phyloP scores from a whole-genome alignment of 2,797 vertebrate genomes.

The Chromis chromis region DNA sequence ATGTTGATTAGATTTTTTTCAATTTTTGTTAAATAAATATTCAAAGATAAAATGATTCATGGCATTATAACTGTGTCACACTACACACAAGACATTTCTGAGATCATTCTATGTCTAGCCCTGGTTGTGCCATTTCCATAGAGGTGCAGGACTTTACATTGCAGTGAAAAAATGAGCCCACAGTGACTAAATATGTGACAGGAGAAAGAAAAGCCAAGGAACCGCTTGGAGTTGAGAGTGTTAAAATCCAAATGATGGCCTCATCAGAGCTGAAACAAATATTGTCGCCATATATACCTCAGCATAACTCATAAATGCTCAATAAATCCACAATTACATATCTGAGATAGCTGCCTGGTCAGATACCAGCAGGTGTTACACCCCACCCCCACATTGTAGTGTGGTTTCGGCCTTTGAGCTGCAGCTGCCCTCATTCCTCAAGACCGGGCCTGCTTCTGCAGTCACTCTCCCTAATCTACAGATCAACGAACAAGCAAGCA shows the following conservation, averaged over 20 bases:
- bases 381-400: constrained; percentile 20
- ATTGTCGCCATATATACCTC: background rate
- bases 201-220: too few relatives aligned
- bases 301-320: background rate
- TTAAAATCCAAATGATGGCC: background rate
- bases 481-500: constrained; percentile 31
- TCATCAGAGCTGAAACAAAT: background rate
- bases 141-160: too few relatives aligned
- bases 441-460: constrained; percentile 22
- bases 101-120: too few relatives aligned
- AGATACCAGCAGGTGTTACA: constrained; percentile 40
- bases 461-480: constrained; percentile 35
- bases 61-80: too few relatives aligned
- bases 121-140: too few relatives aligned
- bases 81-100: too few relatives aligned
- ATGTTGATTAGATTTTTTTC: too few relatives aligned
- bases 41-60: too few relatives aligned
- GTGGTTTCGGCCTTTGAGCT: constrained; percentile 39
- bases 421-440: constrained; percentile 72
- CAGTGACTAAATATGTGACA: too few relatives aligned
- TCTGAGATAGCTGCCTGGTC: constrained; percentile 27
- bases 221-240: too few relatives aligned
- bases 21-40: too few relatives aligned
- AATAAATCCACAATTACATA: constrained; percentile 22
- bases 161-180: too few relatives aligned